Evolutionary conservation across 2,113 vertebrate species (phyloP).

Genomic region (Falcunculus frontatus): DNA sequence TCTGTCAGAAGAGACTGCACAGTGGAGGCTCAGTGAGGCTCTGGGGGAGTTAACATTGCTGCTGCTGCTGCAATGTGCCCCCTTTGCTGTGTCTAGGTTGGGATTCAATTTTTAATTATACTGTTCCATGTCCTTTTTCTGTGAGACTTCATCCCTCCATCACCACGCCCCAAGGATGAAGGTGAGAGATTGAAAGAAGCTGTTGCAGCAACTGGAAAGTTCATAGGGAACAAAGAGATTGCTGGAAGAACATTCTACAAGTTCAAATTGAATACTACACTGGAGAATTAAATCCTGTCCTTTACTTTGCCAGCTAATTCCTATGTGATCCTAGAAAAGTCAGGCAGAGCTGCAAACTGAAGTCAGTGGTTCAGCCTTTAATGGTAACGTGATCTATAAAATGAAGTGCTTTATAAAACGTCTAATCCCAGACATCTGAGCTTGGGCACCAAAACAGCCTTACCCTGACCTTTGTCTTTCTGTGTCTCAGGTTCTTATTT

Average conservation of each 20-base stretch:
- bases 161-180: neutral
- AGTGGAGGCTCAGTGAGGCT: neutral
- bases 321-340: neutral
- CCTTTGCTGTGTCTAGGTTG: neutral
- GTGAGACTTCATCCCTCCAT: neutral
- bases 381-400: neutral
- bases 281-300: neutral
- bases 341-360: neutral
- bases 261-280: neutral
- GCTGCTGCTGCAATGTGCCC: neutral
- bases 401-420: constrained; percentile 11
- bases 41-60: neutral
- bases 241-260: neutral
- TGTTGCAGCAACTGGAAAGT: neutral
- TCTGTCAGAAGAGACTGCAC: neutral
- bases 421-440: neutral
- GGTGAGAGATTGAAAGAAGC: neutral
- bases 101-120: neutral
- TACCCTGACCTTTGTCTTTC: neutral
- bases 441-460: neutral
- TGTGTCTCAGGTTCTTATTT: neutral
- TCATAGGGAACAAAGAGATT: neutral
- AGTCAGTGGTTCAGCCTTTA: constrained; percentile 16
- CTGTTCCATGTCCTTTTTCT: neutral
- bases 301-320: neutral